These are phyloP conservation scores for Pecten maximus DNA, from an alignment of 2,888 invertebrate species.

Conservation along the genomic window DNA sequence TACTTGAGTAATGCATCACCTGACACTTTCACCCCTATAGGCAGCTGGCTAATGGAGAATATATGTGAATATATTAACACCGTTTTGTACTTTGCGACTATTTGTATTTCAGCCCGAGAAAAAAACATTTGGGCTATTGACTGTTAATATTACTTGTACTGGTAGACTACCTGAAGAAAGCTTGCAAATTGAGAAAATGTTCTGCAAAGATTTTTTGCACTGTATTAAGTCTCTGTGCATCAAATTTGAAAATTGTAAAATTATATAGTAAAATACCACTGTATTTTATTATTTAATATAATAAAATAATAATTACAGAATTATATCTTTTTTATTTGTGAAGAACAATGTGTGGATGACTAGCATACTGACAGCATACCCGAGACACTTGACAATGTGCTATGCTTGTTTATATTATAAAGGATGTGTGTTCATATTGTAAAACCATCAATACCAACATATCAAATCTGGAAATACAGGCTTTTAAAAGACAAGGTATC, in stretches of 20 bases:
- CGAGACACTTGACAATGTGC: too few relatives aligned
- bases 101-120: slow-evolving; percentile 33
- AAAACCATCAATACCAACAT: too few relatives aligned
- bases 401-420: too few relatives aligned
- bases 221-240: slow-evolving; percentile 46
- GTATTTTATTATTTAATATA: slow-evolving; percentile 72
- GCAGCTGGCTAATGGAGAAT: slow-evolving; percentile 35
- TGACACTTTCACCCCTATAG: slow-evolving; percentile 33
- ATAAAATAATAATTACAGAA: slow-evolving; percentile 67
- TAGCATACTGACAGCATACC: too few relatives aligned
- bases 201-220: slow-evolving; percentile 49
- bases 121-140: background rate
- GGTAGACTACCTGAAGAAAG: slow-evolving; percentile 39
- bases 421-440: too few relatives aligned
- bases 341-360: background rate
- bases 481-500: too few relatives aligned
- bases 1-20: slow-evolving; percentile 22
- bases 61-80: slow-evolving; percentile 30
- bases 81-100: slow-evolving; percentile 35
- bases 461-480: too few relatives aligned
- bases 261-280: slow-evolving; percentile 62
- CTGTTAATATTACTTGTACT: slow-evolving; percentile 35
- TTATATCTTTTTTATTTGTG: background rate
- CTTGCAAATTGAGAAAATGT: slow-evolving; percentile 47
- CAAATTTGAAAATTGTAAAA: slow-evolving; percentile 46